A percentile compares a stretch with the other conserved stretches of the same genome.
Evolutionary conservation across 1,140 invertebrate genomes (phyloP).

Genomic region (Leptinotarsa texana): DNA sequence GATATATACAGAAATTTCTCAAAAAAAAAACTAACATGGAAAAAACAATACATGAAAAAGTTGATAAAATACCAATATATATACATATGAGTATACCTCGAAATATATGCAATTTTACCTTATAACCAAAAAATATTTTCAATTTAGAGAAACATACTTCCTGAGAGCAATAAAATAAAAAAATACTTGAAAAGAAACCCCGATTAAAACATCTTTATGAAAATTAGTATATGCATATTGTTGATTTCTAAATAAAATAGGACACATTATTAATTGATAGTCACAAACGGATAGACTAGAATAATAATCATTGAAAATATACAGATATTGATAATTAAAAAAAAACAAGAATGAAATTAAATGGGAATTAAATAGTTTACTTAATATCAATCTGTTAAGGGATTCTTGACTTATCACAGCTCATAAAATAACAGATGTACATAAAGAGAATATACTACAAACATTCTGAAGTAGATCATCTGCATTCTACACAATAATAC

Average conservation of each 20-base stretch:
- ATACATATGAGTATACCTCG: neutral
- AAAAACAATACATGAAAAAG: neutral
- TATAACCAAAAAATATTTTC: constrained; percentile 2
- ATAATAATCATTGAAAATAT: constrained; percentile 27
- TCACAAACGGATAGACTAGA: constrained; percentile 23
- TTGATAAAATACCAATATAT: neutral
- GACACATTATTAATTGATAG: constrained; percentile 14
- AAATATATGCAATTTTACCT: neutral
- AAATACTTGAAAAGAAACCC: neutral
- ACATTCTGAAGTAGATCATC: neutral
- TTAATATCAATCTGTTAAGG: constrained; percentile 23
- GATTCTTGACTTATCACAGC: constrained; percentile 22
- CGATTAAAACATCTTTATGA: neutral
- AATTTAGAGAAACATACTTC: neutral
- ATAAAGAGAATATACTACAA: constrained; percentile 5
- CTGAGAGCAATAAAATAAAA: neutral
- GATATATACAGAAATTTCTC: too few relatives aligned
- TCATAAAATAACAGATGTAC: constrained; percentile 25
- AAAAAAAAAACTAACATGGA: neutral
- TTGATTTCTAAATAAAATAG: constrained; percentile 12
- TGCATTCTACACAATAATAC: neutral
- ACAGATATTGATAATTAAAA: constrained; percentile 20
- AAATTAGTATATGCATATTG: constrained; percentile 6
- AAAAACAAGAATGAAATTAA: constrained; percentile 17
- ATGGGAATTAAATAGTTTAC: constrained; percentile 18